phyloP scores from a whole-genome alignment of 92 coral and sea anemone genomes.

The Anthopleura xanthogrammica region DNA sequence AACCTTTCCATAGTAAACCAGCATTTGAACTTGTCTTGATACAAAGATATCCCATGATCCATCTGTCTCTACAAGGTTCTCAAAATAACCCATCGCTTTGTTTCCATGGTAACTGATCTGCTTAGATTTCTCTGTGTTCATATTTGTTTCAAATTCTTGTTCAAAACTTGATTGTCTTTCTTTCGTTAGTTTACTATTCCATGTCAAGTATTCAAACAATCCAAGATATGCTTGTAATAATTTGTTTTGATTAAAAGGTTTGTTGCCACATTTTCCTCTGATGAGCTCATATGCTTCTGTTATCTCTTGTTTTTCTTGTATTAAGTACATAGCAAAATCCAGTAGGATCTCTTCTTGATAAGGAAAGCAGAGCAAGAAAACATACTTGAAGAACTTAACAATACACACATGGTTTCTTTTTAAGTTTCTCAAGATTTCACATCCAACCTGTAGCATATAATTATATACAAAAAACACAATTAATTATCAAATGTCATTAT shows the following conservation, averaged over 20 bases:
- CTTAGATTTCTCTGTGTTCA: not conserved
- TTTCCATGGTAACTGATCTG: constrained; percentile 67
- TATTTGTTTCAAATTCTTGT: not conserved
- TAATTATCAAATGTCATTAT: not conserved
- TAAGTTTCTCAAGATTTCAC: constrained; percentile 54
- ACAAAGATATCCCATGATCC: constrained; percentile 93
- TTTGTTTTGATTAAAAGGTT: constrained; percentile 44
- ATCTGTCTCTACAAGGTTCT: constrained; percentile 45
- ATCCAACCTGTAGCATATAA: constrained; percentile 39
- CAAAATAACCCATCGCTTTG: constrained; percentile 61
- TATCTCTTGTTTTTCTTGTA: constrained; percentile 52
- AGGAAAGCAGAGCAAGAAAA: constrained; percentile 71
- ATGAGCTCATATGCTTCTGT: constrained; percentile 82
- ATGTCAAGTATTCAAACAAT: constrained; percentile 64
- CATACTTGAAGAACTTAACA: constrained; percentile 66
- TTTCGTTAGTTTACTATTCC: constrained; percentile 54
- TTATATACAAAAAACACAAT: not conserved
- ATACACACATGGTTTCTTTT: constrained; percentile 57
- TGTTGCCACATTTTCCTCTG: constrained; percentile 51
- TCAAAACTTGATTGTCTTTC: not conserved
- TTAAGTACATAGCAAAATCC: constrained; percentile 73
- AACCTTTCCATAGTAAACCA: constrained; percentile 41
- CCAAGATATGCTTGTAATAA: constrained; percentile 73
- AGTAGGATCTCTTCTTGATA: constrained; percentile 69
- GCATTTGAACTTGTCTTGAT: constrained; percentile 61